phyloP scores from a whole-genome alignment of 2,113 vertebrate genomes.

The Gasterosteus aculeatus region DNA sequence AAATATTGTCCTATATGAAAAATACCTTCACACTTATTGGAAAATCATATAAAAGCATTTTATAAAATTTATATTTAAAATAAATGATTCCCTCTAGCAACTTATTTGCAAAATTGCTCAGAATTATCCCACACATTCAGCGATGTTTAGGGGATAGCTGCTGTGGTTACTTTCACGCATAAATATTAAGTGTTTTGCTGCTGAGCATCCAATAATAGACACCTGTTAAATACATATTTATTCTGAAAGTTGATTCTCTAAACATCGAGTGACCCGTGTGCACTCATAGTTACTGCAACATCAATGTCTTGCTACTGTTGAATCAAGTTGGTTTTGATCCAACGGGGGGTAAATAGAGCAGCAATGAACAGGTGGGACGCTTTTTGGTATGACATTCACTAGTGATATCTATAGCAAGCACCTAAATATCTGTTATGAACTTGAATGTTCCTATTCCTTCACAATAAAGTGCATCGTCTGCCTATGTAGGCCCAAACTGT shows the following conservation, averaged over 20 bases:
- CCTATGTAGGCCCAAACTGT: conserved; percentile 39
- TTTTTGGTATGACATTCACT: conserved; percentile 71
- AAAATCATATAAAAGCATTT: neutral
- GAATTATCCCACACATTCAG: neutral
- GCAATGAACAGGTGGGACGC: conserved; percentile 39
- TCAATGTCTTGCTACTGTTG: conserved; percentile 65
- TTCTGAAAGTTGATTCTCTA: conserved; percentile 64
- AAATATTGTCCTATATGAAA: neutral
- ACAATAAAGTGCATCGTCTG: conserved; percentile 76
- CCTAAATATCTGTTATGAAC: conserved; percentile 44
- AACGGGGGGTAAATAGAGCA: conserved; percentile 44
- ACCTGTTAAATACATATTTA: conserved; percentile 64
- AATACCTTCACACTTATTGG: neutral
- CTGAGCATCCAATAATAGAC: conserved; percentile 22
- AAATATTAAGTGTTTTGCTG: neutral
- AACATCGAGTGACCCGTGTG: conserved; percentile 36
- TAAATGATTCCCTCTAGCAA: neutral
- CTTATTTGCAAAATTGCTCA: neutral
- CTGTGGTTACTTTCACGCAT: neutral
- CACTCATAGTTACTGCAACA: conserved; percentile 46
- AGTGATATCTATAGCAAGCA: conserved; percentile 66
- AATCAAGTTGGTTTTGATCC: conserved; percentile 54
- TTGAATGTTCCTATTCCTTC: conserved; percentile 39
- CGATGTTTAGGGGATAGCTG: neutral
- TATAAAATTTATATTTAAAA: neutral